phyloP scores from a whole-genome alignment of 2,113 vertebrate genomes.

The Istiophorus platypterus region DNA sequence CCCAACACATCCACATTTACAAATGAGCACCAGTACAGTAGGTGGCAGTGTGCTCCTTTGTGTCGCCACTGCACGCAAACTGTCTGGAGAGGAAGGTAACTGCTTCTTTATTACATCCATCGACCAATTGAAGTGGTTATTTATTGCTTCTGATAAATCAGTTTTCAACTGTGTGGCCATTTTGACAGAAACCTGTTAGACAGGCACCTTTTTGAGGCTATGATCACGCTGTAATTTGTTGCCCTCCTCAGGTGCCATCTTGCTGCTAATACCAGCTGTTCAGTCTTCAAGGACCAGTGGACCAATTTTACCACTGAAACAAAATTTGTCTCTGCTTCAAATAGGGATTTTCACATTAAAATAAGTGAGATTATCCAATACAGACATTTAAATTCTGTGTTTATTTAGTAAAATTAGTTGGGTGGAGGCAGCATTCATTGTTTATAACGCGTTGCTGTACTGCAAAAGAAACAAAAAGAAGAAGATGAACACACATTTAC shows the following conservation, averaged over 20 bases:
- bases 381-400: too few relatives aligned
- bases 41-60: conserved; percentile 55
- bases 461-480: too few relatives aligned
- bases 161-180: background rate
- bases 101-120: conserved; percentile 30
- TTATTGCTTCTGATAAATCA: conserved; percentile 21
- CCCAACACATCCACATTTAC: background rate
- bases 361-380: background rate
- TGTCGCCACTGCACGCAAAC: background rate
- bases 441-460: too few relatives aligned
- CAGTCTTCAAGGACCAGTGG: background rate
- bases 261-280: background rate
- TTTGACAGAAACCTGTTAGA: background rate
- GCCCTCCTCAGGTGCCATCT: background rate
- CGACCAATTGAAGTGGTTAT: conserved; percentile 38
- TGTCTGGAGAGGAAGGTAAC: background rate
- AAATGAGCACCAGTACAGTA: conserved; percentile 33
- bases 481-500: too few relatives aligned
- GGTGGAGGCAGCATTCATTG: too few relatives aligned
- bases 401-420: too few relatives aligned
- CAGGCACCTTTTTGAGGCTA: too few relatives aligned
- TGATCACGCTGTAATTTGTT: background rate
- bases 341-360: background rate
- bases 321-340: background rate
- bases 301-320: background rate